phyloP scores from a whole-genome alignment of 2,888 invertebrate genomes.

The Smittia aterrima region DNA sequence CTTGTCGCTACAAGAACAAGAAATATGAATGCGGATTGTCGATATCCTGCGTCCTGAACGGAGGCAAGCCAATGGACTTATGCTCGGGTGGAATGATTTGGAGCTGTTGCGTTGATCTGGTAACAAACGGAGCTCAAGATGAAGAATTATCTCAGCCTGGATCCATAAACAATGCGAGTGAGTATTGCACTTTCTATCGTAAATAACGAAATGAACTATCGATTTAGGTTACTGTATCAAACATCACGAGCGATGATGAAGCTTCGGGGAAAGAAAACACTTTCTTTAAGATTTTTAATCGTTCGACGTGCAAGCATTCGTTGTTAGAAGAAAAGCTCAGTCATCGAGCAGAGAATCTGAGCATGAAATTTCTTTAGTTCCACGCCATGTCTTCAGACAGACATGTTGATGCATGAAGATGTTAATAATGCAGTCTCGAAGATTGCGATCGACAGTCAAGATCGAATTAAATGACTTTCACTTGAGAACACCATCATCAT shows the following conservation, averaged over 20 bases:
- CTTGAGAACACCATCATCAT: background rate
- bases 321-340: too few species aligned
- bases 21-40: conserved; percentile 87
- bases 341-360: too few species aligned
- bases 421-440: background rate
- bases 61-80: conserved; percentile 76
- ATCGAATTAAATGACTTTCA: conserved; percentile 16
- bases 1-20: conserved; percentile 80
- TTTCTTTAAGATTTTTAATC: background rate
- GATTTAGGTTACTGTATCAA: conserved; percentile 38
- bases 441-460: background rate
- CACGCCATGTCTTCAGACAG: too few species aligned
- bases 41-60: conserved; percentile 85
- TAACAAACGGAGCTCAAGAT: conserved; percentile 58
- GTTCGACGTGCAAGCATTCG: too few species aligned
- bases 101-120: conserved; percentile 84
- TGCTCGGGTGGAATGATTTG: conserved; percentile 93
- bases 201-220: conserved; percentile 11
- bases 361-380: too few species aligned
- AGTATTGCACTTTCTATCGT: conserved; percentile 55
- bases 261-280: background rate
- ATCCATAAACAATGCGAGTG: conserved; percentile 82
- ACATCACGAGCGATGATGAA: conserved; percentile 2
- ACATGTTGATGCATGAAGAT: background rate
- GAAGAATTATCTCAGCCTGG: conserved; percentile 60